phyloP scores from a whole-genome alignment of 2,888 invertebrate genomes.

The Pristionchus arcanus region DNA sequence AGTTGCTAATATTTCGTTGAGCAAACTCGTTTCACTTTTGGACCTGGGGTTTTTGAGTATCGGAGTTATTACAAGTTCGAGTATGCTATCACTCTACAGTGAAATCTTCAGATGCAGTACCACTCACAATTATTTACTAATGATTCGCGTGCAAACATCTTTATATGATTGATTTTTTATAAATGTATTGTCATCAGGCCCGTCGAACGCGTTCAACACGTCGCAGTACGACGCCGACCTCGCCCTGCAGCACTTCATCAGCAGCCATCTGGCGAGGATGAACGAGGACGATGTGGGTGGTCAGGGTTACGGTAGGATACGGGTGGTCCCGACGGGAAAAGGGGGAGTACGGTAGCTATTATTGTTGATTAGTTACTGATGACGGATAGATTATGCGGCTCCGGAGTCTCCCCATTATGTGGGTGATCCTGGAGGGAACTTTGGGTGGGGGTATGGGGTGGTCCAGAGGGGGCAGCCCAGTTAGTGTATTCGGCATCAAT shows the following conservation, averaged over 20 bases:
- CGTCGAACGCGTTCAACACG: conserved; percentile 42
- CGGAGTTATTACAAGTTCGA: neutral
- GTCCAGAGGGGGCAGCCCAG: too few relatives aligned
- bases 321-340: too few relatives aligned
- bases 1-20: too few relatives aligned
- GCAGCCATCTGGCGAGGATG: conserved; percentile 64
- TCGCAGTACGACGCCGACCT: conserved; percentile 70
- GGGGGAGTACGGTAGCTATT: neutral
- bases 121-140: neutral
- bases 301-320: neutral
- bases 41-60: neutral
- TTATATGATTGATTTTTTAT: too few relatives aligned
- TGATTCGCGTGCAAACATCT: too few relatives aligned
- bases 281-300: conserved; percentile 70
- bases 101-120: too few relatives aligned
- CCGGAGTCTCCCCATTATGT: too few relatives aligned
- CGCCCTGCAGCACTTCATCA: conserved; percentile 69
- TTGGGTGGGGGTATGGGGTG: too few relatives aligned
- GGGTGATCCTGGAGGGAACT: too few relatives aligned
- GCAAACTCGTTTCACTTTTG: too few relatives aligned
- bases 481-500: too few relatives aligned
- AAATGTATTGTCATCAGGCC: neutral
- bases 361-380: neutral
- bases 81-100: neutral
- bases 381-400: too few relatives aligned